phyloP scores from a whole-genome alignment of 2,113 vertebrate genomes.

The Struthidea cinerea region DNA sequence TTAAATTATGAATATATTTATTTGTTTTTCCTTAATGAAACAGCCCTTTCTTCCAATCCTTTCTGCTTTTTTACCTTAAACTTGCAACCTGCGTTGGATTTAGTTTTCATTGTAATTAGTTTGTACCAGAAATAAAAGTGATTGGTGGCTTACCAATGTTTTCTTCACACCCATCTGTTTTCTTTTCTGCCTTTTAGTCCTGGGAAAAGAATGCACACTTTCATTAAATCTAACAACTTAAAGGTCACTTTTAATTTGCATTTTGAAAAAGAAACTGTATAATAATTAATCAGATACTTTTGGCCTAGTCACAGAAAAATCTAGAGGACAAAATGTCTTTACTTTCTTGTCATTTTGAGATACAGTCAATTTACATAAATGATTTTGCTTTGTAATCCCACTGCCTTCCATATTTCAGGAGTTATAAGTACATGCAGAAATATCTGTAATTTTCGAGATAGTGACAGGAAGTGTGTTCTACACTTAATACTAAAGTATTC shows the following conservation, averaged over 20 bases:
- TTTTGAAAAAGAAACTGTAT: neutral
- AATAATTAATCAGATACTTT: neutral
- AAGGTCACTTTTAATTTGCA: conserved; percentile 21
- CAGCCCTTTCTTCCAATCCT: neutral
- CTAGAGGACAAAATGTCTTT: neutral
- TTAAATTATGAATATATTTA: neutral
- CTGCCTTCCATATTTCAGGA: neutral
- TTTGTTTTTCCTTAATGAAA: neutral
- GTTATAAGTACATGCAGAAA: neutral
- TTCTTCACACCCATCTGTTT: conserved; percentile 48
- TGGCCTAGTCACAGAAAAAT: neutral
- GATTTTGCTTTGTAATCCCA: neutral
- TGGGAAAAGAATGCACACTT: neutral
- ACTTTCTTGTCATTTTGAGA: neutral
- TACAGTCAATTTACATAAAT: neutral
- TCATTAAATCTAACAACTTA: conserved; percentile 29
- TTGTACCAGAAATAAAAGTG: conserved; percentile 55
- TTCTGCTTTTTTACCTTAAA: conserved; percentile 18
- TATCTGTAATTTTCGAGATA: neutral
- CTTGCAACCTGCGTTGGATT: neutral
- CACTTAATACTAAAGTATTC: neutral
- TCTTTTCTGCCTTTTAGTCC: conserved; percentile 16
- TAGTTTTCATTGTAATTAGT: conserved; percentile 51
- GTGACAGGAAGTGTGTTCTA: neutral
- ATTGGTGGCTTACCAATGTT: conserved; percentile 11